phyloP scores from a whole-genome alignment of 2,113 vertebrate species.

The Nothoprocta perdicaria region DNA sequence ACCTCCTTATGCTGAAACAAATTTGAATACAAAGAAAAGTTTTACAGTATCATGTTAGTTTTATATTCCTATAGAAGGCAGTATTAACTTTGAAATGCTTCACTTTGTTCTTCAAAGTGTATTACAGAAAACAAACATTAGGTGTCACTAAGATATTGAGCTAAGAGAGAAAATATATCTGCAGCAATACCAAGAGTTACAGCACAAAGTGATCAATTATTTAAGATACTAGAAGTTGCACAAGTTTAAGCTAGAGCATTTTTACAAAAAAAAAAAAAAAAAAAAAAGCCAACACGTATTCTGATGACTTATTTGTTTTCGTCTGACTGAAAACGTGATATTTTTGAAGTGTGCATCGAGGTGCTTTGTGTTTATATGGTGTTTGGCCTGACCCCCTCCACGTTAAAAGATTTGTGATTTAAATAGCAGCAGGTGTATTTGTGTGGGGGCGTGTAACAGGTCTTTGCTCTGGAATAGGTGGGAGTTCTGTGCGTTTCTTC shows the following conservation, averaged over 20 bases:
- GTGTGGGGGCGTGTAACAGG: too few relatives aligned
- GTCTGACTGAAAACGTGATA: rapidly evolving
- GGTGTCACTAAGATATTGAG: constrained; percentile 71
- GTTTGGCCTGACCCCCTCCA: neutral
- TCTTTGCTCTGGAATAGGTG: neutral
- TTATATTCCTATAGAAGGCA: neutral
- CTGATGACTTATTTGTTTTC: neutral
- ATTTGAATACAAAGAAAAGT: neutral
- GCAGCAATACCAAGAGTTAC: rapidly evolving
- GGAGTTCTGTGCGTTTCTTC: neutral
- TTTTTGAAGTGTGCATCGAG: neutral
- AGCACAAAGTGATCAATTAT: neutral
- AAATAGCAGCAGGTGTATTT: neutral
- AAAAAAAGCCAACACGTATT: neutral
- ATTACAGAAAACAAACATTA: constrained; percentile 54
- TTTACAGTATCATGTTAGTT: neutral
- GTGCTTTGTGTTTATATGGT: rapidly evolving
- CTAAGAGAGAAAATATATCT: neutral
- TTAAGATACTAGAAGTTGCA: rapidly evolving
- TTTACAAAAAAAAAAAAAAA: neutral
- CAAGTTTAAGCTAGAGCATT: neutral
- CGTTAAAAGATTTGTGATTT: neutral
- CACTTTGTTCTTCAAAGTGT: neutral
- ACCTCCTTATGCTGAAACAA: neutral
- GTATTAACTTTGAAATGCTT: neutral